phyloP scores from a whole-genome alignment of 2,888 invertebrate genomes.

The Tachina fera region DNA sequence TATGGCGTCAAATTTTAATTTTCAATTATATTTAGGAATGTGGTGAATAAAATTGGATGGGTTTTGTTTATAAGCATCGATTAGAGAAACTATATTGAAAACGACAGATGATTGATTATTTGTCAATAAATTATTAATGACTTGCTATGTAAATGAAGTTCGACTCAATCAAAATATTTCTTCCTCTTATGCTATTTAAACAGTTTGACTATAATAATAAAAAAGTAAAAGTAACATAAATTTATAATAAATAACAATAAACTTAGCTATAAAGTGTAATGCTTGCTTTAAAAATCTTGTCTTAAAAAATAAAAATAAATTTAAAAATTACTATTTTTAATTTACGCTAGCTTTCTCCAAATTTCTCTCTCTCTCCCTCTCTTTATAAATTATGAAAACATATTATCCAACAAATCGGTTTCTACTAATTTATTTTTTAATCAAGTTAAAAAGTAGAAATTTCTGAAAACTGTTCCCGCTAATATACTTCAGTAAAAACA shows the following conservation, averaged over 20 bases:
- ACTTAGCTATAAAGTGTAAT: conserved; percentile 54
- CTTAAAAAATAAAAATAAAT: conserved; percentile 30
- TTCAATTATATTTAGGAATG: too few species aligned
- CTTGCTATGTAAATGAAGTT: too few species aligned
- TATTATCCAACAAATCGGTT: conserved; percentile 55
- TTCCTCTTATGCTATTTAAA: too few species aligned
- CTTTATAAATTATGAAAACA: conserved; percentile 13
- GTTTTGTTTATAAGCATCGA: too few species aligned
- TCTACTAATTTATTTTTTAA: conserved; percentile 38
- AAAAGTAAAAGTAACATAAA: conserved; percentile 13
- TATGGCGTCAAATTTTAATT: too few species aligned
- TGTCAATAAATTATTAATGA: too few species aligned
- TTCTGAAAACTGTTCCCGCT: conserved; percentile 11
- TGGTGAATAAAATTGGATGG: too few species aligned
- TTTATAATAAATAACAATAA: conserved; percentile 2
- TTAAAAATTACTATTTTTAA: background rate
- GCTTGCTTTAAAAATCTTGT: conserved; percentile 60
- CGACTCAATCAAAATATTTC: too few species aligned
- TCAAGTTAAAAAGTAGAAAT: conserved; percentile 11
- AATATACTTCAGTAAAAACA: background rate
- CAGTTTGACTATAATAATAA: background rate
- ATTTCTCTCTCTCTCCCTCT: background rate
- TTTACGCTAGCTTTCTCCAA: conserved; percentile 24
- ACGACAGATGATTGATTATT: too few species aligned
- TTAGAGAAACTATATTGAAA: too few species aligned